Percentiles rank a stretch among this genome's conserved stretches.
These are phyloP conservation scores for Chaetodon trifascialis DNA, from an alignment of 2,113 vertebrate species.

Conservation along the genomic window DNA sequence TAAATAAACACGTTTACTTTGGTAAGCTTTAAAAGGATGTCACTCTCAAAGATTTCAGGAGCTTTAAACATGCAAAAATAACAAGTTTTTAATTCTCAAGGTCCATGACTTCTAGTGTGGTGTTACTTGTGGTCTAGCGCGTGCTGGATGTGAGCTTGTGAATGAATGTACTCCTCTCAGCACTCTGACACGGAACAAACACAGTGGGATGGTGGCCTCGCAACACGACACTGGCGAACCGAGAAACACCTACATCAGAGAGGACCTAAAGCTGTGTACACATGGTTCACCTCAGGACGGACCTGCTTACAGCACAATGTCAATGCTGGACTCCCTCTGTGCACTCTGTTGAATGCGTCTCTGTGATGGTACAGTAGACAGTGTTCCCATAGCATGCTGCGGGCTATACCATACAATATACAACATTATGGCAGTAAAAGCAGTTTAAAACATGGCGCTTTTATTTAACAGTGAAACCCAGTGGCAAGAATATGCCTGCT, in stretches of 20 bases:
- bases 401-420: conserved; percentile 38
- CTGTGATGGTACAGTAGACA: conserved; percentile 58
- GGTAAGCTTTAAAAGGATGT: neutral
- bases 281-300: conserved; percentile 71
- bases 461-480: conserved; percentile 46
- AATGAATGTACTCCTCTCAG: conserved; percentile 61
- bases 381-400: conserved; percentile 40
- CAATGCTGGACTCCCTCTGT: conserved; percentile 62
- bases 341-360: conserved; percentile 49
- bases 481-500: conserved; percentile 60
- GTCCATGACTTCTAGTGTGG: neutral
- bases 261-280: conserved; percentile 87
- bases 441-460: conserved; percentile 17
- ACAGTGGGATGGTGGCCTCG: conserved; percentile 91
- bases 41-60: neutral
- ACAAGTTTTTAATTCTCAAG: no score
- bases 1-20: conserved; percentile 33
- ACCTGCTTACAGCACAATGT: conserved; percentile 56
- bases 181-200: conserved; percentile 86
- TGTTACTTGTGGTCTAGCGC: neutral
- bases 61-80: neutral
- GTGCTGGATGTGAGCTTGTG: conserved; percentile 33
- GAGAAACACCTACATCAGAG: conserved; percentile 95
- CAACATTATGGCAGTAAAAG: conserved; percentile 17
- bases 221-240: conserved; percentile 91